phyloP scores from a whole-genome alignment of 2,113 vertebrate genomes.

The Nibea albiflora region DNA sequence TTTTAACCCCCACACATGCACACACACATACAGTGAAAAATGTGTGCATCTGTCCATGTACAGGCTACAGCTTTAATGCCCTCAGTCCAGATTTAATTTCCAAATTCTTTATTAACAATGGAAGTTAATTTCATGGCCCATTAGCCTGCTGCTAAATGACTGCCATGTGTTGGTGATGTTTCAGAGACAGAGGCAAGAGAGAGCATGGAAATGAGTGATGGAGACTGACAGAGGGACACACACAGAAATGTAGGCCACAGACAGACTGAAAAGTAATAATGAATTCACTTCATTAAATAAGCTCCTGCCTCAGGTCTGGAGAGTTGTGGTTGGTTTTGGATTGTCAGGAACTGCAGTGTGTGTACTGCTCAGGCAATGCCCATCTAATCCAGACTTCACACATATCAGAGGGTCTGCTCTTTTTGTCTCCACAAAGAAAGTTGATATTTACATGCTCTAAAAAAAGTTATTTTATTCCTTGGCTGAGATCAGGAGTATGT shows the following conservation, averaged over 20 bases:
- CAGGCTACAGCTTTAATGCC: constrained; percentile 22
- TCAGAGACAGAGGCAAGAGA: constrained; percentile 4
- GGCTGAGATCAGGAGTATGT: no score
- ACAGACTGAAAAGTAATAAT: constrained; percentile 22
- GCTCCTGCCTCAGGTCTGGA: constrained; percentile 21
- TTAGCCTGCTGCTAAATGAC: constrained; percentile 44
- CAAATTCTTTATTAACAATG: constrained; percentile 35
- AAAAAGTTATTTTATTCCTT: background rate
- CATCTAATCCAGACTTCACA: constrained; percentile 19
- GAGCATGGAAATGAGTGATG: constrained; percentile 5
- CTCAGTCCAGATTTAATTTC: constrained; percentile 42
- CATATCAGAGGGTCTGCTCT: background rate
- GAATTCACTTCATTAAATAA: constrained; percentile 30
- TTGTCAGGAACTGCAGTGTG: constrained; percentile 7
- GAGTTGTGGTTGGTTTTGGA: constrained; percentile 5
- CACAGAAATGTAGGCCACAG: constrained; percentile 35
- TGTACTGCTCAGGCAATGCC: background rate
- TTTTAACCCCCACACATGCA: constrained; percentile 13
- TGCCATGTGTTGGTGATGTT: constrained; percentile 9
- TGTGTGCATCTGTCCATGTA: constrained; percentile 19
- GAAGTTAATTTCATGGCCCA: constrained; percentile 49
- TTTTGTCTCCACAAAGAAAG: background rate
- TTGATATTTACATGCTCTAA: background rate
- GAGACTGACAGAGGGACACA: constrained; percentile 13
- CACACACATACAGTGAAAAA: constrained; percentile 11